Evolutionary conservation across 2,113 vertebrate species (phyloP).

Genomic region (Tricholaema leucomelas): DNA sequence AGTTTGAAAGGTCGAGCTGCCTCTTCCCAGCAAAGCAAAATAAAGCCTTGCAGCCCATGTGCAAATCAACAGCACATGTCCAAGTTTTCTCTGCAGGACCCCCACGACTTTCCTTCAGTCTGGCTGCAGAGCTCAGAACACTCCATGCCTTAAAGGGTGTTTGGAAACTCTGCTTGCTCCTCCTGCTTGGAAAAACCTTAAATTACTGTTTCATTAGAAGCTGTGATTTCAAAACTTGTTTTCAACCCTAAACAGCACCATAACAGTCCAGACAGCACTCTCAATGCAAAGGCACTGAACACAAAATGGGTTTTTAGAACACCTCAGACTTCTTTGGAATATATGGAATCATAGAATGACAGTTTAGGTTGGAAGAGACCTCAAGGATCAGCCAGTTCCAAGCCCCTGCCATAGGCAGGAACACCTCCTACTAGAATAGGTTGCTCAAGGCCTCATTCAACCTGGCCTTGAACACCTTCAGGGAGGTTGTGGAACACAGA

Average conservation of each 20-base stretch:
- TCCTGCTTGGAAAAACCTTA: not conserved
- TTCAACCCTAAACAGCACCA: constrained; percentile 12
- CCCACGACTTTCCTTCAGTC: not conserved
- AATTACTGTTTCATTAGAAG: constrained; percentile 31
- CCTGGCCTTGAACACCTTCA: no score
- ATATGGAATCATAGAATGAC: no score
- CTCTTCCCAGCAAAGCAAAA: constrained; percentile 16
- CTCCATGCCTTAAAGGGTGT: not conserved
- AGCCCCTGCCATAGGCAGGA: no score
- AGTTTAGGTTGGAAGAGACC: no score
- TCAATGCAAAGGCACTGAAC: not conserved
- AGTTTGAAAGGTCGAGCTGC: not conserved
- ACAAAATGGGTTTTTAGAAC: not conserved
- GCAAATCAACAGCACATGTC: constrained; percentile 41
- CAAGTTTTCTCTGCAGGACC: not conserved
- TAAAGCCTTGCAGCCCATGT: not conserved
- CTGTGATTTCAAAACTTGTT: constrained; percentile 39
- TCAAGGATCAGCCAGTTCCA: no score
- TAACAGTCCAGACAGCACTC: not conserved
- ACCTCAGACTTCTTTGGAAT: not conserved
- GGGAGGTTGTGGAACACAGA: no score
- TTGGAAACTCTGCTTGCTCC: constrained; percentile 3
- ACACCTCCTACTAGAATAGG: no score
- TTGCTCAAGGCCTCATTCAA: no score
- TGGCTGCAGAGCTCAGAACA: not conserved